phyloP scores from a whole-genome alignment of 2,797 vertebrate species.

The Sebastes alutus region DNA sequence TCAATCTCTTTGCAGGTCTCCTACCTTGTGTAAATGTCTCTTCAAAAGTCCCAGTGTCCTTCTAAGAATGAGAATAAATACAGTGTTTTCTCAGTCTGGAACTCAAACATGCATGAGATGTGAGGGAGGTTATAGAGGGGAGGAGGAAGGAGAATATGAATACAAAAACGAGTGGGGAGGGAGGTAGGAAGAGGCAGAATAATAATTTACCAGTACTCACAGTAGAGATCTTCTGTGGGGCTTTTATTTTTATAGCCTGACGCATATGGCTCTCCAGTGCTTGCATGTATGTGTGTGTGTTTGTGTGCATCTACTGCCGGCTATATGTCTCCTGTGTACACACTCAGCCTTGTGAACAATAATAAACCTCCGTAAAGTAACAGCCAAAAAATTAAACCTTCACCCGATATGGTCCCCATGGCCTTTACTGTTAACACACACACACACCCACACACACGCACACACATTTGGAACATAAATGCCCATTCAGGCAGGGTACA shows the following conservation, averaged over 20 bases:
- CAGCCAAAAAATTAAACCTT: constrained; percentile 64
- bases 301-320: not conserved
- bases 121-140: not conserved
- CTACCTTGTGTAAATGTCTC: not conserved
- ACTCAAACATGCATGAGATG: not conserved
- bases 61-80: not conserved
- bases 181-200: constrained; percentile 43
- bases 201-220: constrained; percentile 61
- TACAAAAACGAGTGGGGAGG: constrained; percentile 4
- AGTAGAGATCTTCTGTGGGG: constrained; percentile 49
- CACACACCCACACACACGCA: not conserved
- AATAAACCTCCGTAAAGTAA: constrained; percentile 70
- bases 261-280: constrained; percentile 33
- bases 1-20: not conserved
- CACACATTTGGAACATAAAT: not conserved
- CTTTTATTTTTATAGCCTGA: constrained; percentile 71
- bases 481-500: not conserved
- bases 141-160: constrained; percentile 16
- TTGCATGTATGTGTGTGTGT: not conserved
- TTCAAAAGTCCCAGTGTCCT: not conserved
- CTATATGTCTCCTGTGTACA: constrained; percentile 47
- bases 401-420: constrained; percentile 17
- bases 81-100: not conserved
- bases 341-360: constrained; percentile 45
- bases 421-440: constrained; percentile 26